Conservation (phyloP, 2,113 vertebrate species). For the Todiramphus saurophagus region DNA sequence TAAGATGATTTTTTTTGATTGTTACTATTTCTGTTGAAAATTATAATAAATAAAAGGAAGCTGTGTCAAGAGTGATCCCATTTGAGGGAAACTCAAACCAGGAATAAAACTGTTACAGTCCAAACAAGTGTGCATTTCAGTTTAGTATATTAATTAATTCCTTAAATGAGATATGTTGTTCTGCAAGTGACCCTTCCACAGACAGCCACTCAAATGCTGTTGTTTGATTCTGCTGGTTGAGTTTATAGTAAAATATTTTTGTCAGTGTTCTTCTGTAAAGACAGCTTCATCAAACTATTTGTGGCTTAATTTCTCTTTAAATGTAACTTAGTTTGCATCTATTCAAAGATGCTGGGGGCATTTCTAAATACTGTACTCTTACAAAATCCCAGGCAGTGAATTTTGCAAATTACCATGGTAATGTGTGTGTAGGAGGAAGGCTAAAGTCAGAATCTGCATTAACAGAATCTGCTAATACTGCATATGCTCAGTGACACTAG, state of each 20-base stretch:
- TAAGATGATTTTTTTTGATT: neutral
- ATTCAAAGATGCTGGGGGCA: neutral
- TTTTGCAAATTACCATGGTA: slow-evolving; percentile 52
- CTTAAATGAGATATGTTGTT: neutral
- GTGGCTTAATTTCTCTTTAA: neutral
- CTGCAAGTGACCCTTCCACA: neutral
- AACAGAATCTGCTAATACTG: neutral
- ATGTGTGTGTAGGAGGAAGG: slow-evolving; percentile 9
- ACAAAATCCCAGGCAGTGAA: slow-evolving; percentile 2
- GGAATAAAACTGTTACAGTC: neutral
- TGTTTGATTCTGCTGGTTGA: neutral
- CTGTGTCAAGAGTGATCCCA: neutral
- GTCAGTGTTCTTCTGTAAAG: neutral
- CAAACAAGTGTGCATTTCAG: neutral
- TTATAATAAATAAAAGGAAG: neutral
- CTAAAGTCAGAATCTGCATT: slow-evolving; percentile 7
- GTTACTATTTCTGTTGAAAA: neutral
- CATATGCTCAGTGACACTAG: neutral
- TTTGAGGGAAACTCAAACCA: neutral
- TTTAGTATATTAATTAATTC: neutral
- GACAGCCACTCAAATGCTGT: neutral
- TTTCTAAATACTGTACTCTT: slow-evolving; percentile 7
- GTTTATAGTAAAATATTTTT: neutral
- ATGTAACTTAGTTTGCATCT: neutral
- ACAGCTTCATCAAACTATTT: neutral